Evolutionary conservation across 37 sponge, comb jelly and placozoan genomes (phyloP).

Genomic region (Oopsacas minuta): DNA sequence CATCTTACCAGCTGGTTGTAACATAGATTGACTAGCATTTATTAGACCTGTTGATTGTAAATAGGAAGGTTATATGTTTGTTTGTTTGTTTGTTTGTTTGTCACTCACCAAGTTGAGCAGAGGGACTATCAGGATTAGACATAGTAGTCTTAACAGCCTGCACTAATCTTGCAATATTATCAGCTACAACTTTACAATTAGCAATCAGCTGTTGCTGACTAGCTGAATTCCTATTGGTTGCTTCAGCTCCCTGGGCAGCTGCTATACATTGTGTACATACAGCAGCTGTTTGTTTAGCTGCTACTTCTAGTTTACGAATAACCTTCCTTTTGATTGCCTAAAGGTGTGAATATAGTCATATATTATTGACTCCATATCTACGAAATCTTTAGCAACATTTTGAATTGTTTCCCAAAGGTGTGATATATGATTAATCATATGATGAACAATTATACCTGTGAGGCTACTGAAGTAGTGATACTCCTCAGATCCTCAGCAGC

Average conservation of each 20-base stretch:
- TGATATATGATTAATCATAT: too few species aligned
- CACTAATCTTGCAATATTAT: conserved; percentile 66
- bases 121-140: conserved; percentile 59
- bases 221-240: conserved; percentile 69
- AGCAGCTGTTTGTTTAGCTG: conserved; percentile 80
- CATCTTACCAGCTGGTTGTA: conserved; percentile 69
- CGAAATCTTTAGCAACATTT: too few species aligned
- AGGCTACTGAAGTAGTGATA: not conserved
- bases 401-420: too few species aligned
- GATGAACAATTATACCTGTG: not conserved
- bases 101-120: conserved; percentile 52
- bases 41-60: conserved; percentile 41
- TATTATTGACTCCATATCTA: not conserved
- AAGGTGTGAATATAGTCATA: too few species aligned
- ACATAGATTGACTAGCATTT: conserved; percentile 70
- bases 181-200: conserved; percentile 79
- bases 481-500: conserved; percentile 63
- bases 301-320: conserved; percentile 66
- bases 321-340: conserved; percentile 75
- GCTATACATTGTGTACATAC: conserved; percentile 85
- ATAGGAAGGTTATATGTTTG: too few species aligned
- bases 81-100: too few species aligned
- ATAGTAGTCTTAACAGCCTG: conserved; percentile 55
- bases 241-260: conserved; percentile 84
- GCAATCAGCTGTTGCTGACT: conserved; percentile 62